phyloP scores from a whole-genome alignment of 2,797 vertebrate species.

The Sciurus vulgaris region DNA sequence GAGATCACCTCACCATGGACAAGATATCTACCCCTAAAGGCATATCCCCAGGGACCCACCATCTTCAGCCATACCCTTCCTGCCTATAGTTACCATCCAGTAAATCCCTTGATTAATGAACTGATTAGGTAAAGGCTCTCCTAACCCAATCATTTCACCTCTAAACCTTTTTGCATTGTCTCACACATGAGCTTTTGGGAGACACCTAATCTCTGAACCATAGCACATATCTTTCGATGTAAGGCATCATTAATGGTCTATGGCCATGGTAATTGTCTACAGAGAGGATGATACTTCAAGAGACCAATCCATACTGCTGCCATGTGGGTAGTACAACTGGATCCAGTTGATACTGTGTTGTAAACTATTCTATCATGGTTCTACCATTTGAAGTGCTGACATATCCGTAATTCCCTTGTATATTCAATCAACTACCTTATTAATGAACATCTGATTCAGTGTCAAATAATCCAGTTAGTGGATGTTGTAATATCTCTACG shows the following conservation, averaged over 20 bases:
- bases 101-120: too few relatives aligned
- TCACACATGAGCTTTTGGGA: too few relatives aligned
- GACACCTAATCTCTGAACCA: too few relatives aligned
- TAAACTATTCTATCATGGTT: not conserved
- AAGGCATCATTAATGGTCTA: not conserved
- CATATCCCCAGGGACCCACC: too few relatives aligned
- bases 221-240: not conserved
- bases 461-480: not conserved
- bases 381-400: not conserved
- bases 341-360: conserved; percentile 13
- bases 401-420: not conserved
- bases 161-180: too few relatives aligned
- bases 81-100: too few relatives aligned
- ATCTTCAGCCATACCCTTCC: too few relatives aligned
- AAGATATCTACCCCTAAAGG: too few relatives aligned
- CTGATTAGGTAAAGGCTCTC: too few relatives aligned
- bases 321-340: not conserved
- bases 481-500: not conserved
- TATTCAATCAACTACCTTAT: not conserved
- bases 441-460: conserved; percentile 22
- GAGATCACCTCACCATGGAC: too few relatives aligned
- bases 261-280: not conserved
- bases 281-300: not conserved
- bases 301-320: not conserved
- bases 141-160: too few relatives aligned